These are phyloP conservation scores for Heliconius himera DNA, from an alignment of 1,140 invertebrate species.

Conservation along the genomic window DNA sequence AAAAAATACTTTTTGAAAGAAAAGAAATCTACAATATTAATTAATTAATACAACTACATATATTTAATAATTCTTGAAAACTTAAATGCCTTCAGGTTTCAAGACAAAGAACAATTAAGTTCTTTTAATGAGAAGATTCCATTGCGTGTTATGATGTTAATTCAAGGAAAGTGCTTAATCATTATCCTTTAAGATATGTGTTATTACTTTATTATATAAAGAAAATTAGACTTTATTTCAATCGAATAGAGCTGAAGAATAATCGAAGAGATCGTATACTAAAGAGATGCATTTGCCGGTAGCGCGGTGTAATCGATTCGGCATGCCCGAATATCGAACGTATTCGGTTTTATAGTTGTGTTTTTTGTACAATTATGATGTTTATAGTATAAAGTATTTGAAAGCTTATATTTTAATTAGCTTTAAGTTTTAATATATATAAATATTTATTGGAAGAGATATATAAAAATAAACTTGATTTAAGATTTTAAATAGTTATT, in stretches of 20 bases:
- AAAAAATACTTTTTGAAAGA: background rate
- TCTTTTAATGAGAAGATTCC: slow-evolving; percentile 46
- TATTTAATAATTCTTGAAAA: background rate
- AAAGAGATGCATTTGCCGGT: slow-evolving; percentile 48
- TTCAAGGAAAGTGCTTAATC: slow-evolving; percentile 46
- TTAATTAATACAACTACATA: background rate
- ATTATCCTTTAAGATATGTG: slow-evolving; percentile 35
- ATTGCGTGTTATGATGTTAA: slow-evolving; percentile 45
- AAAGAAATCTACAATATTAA: background rate
- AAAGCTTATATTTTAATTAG: slow-evolving; percentile 3
- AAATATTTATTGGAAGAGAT: too few species aligned
- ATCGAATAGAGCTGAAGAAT: slow-evolving; percentile 11
- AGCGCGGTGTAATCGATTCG: slow-evolving; percentile 65
- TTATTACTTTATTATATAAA: slow-evolving; percentile 14
- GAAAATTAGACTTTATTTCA: slow-evolving; percentile 18
- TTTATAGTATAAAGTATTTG: slow-evolving; percentile 9
- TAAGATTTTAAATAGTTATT: too few species aligned
- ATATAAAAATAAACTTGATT: too few species aligned
- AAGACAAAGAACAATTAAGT: slow-evolving; percentile 31
- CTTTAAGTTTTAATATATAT: too few species aligned
- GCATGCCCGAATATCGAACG: slow-evolving; percentile 48
- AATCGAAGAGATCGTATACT: background rate
- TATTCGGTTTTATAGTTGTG: slow-evolving; percentile 42
- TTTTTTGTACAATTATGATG: slow-evolving; percentile 36
- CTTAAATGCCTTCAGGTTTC: background rate